Base-by-base conservation (phyloP, 2,797 vertebrate genomes). In the Pangasius larnaudii region DNA sequence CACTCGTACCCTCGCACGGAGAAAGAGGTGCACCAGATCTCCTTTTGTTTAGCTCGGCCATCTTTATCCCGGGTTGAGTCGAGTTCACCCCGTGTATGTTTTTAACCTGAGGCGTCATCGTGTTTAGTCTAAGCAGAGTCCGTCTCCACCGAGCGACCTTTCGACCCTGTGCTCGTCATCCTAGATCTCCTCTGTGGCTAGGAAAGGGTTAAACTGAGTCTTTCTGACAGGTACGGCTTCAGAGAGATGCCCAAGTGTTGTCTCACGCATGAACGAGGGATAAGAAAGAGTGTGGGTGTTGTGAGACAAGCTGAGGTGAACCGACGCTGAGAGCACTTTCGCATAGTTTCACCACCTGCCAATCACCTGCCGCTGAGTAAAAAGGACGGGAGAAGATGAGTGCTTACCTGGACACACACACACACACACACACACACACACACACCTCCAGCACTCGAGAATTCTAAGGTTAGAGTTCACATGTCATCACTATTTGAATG, bases 241-340 rank as follows among this genome's bases (percentile, higher is more conserved):
- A 91, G 80, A 39, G 78, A 88, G 72, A 86, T 69, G 78, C 86
- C 87, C 87, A 80, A 89, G 89, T 89, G 86, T 79, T 87, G 88
- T 89, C 85, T 91, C 85, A 87, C 11, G 85, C 88, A 90, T 89
- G 89, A 91, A 90, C 56, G 85, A 74, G 85, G 89, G 67, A 85
- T 86, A 65, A 90, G 56, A 86, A 39, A 87, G 84, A 89, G 89
- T 87, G 90, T 91, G 89, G 86, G 80, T 77, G 89, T 92, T 90
- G 89, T 93, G 91, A 93, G 91, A 89, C 86, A 85, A 88, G 91
- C 59, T 86, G 89, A 93, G 93, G 92, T 90, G 93, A 93, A 94
- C 92, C 91, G 90, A 93, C 89, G 91, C 90, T 90, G 92, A 94
- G 93, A 92, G 90, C 92, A 94, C 93, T 95, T 94, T 94, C 91